Conservation (phyloP, 2,797 vertebrate species). For the Pagetopsis macropterus region DNA sequence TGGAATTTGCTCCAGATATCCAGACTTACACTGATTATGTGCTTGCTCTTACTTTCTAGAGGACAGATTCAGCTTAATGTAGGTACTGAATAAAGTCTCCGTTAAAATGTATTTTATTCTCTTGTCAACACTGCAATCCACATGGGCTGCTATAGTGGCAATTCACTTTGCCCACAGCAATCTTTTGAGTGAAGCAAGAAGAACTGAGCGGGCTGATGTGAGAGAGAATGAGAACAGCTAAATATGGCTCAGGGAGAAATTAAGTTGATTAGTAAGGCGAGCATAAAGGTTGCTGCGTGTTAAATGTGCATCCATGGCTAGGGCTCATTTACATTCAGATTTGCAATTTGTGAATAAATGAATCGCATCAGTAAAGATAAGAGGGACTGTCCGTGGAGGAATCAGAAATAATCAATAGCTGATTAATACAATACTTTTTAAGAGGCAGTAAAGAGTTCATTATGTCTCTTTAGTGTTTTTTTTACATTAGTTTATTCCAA, state of each 20-base stretch:
- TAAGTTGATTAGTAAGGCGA: slow-evolving; percentile 1
- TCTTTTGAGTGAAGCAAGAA: background rate
- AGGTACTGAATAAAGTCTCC: background rate
- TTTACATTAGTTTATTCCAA: background rate
- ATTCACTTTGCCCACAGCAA: slow-evolving; percentile 6
- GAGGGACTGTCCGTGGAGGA: background rate
- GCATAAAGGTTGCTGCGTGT: slow-evolving; percentile 1
- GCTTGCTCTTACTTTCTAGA: background rate
- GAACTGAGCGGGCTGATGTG: slow-evolving; percentile 5
- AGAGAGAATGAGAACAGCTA: slow-evolving; percentile 21
- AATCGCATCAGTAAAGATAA: background rate
- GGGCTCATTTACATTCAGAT: background rate
- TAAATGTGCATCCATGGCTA: slow-evolving; percentile 14
- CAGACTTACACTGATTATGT: background rate
- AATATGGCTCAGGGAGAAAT: background rate
- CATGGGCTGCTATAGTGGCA: background rate
- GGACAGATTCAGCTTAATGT: background rate
- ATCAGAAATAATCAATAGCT: slow-evolving; percentile 13
- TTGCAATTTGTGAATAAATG: background rate
- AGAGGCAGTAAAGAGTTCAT: background rate
- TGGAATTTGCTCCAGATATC: background rate
- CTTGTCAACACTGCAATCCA: slow-evolving; percentile 3
- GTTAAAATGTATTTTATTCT: slow-evolving; percentile 10
- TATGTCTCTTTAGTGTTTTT: background rate
- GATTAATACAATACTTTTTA: background rate